Conservation (phyloP, 2,888 invertebrate species). For the Arctia plantaginis region DNA sequence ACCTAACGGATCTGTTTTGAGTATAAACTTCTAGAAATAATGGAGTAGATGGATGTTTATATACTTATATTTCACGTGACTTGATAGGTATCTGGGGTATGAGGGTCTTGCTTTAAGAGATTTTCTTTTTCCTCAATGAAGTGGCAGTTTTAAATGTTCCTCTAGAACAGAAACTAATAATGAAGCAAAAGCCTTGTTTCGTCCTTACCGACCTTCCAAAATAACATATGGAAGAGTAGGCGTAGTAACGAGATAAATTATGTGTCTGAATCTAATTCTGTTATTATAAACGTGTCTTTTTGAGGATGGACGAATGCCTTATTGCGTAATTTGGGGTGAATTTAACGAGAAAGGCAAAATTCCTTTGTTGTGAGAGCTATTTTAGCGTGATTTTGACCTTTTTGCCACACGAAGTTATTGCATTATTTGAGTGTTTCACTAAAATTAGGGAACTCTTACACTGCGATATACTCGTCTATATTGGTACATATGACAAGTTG, state of each 20-base stretch:
- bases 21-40: conserved; percentile 4
- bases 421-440: no score
- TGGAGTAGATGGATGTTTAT: background rate
- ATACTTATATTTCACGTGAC: conserved; percentile 8
- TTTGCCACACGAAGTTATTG: no score
- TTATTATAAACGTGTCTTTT: no score
- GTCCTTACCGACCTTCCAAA: background rate
- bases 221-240: no score
- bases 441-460: background rate
- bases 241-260: background rate
- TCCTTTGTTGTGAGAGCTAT: background rate
- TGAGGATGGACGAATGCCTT: background rate
- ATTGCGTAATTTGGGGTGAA: background rate
- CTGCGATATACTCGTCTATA: background rate
- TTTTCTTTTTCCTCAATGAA: background rate
- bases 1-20: background rate
- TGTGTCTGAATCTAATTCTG: background rate
- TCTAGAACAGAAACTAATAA: background rate
- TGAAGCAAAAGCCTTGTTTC: background rate
- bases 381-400: background rate
- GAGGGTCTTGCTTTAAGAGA: background rate
- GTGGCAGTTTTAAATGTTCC: background rate
- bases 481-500: background rate
- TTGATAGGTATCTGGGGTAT: background rate
- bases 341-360: background rate